Conservation (phyloP, 2,113 vertebrate species). For the Antennarius striatus region DNA sequence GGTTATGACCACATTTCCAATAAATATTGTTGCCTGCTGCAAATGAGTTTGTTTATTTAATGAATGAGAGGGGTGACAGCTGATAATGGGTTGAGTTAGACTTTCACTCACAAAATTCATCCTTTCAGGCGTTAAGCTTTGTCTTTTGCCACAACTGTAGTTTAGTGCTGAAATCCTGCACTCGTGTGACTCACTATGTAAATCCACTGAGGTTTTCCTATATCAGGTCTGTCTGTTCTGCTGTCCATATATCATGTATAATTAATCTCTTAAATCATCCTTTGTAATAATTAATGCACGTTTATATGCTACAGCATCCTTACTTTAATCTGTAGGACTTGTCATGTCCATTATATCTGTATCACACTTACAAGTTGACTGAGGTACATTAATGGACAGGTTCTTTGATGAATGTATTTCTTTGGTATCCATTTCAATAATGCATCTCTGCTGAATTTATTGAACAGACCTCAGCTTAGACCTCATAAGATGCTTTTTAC, state of each 20-base stretch:
- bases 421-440: constrained; percentile 15
- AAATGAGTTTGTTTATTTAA: constrained; percentile 4
- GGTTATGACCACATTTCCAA: constrained; percentile 30
- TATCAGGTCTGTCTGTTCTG: too few species aligned
- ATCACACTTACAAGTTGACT: not conserved
- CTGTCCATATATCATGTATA: too few species aligned
- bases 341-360: not conserved
- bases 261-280: too few species aligned
- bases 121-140: not conserved
- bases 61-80: not conserved
- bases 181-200: too few species aligned
- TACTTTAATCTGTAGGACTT: not conserved
- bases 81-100: not conserved
- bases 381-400: not conserved
- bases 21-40: constrained; percentile 6
- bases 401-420: not conserved
- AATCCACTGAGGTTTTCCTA: too few species aligned
- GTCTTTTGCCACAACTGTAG: not conserved
- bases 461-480: constrained; percentile 18
- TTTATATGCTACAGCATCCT: not conserved
- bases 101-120: not conserved
- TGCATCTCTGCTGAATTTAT: constrained; percentile 6
- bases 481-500: constrained; percentile 49
- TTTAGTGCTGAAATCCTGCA: too few species aligned
- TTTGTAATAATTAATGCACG: not conserved